Evolutionary conservation across 1,140 invertebrate species (phyloP), one percentile per base, ranked within the genome.

Genomic region (Schlechtendalia chinensis): DNA sequence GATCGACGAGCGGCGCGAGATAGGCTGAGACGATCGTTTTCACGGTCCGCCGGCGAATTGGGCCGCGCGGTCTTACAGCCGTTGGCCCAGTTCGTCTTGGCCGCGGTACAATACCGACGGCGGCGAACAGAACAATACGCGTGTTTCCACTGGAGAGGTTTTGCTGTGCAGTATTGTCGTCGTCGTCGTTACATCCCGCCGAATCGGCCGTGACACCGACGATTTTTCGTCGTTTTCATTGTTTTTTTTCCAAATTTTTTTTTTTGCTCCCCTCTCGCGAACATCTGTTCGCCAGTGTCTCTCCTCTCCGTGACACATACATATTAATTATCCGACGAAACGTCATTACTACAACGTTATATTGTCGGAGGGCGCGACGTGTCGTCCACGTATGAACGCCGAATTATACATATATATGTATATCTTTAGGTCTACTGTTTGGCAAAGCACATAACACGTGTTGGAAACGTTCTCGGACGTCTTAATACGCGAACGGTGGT

Each of bases 71-170:
- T 58, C 58, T 61, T 39, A 50, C 58, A n/a, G n/a, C 8, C 8
- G 32, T 63, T 79, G 75, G 75, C 75, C 75, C 75, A 79, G 56
- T 79, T 79, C 75, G 24, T 79, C 39, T n/a, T n/a, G n/a, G n/a
- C 27, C n/a, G 0, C 27, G n/a, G 58, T 63, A 79, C 75, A 61
- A 61, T 79, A 79, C 58, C 32, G 75, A 16, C 14, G 22, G 11
- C 32, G 39, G 24, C 32, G 32, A 39, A 3, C 3, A 39, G 58
- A 79, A 79, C 75, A 79, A 63, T 79, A 79, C 75, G 19, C 32
- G n/a, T 63, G 32, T 79, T 61, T 67, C 22, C 16, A 61, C 56
- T 29, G 17, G 14, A 4, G 54, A 77, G 58, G 56, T 63, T 79
- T 77, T 61, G 56, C 14, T 10, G 27, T 14, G 32, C 32, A 39